Conservation (phyloP, 2,113 vertebrate genomes). For the Coturnix japonica region DNA sequence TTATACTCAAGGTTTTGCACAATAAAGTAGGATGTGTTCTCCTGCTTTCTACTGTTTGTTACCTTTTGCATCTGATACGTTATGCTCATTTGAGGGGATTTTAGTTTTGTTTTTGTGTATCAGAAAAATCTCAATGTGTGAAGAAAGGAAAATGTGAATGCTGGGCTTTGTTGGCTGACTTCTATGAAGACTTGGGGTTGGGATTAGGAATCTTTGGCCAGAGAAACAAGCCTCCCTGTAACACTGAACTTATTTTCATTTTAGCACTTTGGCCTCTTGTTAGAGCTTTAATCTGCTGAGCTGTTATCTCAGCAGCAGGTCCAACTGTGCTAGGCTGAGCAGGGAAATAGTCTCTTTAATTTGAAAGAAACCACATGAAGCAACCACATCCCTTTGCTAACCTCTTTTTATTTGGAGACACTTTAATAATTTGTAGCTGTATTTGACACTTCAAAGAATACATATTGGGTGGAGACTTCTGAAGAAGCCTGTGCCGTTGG, state of each 20-base stretch:
- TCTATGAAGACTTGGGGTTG: neutral
- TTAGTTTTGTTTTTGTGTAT: neutral
- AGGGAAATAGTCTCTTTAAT: neutral
- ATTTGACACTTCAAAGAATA: neutral
- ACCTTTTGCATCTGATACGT: neutral
- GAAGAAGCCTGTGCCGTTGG: neutral
- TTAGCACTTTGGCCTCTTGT: neutral
- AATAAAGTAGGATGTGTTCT: neutral
- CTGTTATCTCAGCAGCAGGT: neutral
- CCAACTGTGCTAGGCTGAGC: neutral
- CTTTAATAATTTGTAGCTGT: conserved; percentile 10
- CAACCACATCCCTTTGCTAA: neutral
- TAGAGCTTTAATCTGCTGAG: neutral
- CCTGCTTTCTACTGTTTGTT: neutral
- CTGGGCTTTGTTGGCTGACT: neutral
- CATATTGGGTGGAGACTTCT: neutral
- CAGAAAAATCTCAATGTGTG: neutral
- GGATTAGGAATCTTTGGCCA: neutral
- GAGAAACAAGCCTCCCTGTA: neutral
- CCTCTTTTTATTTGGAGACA: neutral
- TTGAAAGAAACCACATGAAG: neutral
- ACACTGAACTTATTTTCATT: neutral
- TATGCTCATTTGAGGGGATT: neutral
- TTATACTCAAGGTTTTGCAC: neutral
- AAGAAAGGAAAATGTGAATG: neutral